Evolutionary conservation across 2,888 invertebrate genomes (phyloP).

Genomic region (Plebejus anna): DNA sequence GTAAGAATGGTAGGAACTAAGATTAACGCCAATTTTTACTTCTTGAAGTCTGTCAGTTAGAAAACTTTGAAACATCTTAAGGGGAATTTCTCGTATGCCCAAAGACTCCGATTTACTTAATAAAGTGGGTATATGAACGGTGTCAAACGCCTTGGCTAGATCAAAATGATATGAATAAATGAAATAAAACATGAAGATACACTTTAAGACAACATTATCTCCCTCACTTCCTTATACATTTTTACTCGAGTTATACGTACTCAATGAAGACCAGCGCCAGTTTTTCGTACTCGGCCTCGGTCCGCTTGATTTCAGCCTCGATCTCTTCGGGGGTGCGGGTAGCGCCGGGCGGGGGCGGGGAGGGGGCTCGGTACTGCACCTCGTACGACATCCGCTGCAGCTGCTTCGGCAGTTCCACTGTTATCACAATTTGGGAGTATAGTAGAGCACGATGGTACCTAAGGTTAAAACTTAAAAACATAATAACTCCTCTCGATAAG

Average conservation of each 20-base stretch:
- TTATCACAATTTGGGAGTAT: too few species aligned
- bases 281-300: slow-evolving; percentile 87
- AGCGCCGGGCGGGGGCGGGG: slow-evolving; percentile 82
- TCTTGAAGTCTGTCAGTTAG: not conserved
- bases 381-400: slow-evolving; percentile 83
- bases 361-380: slow-evolving; percentile 84
- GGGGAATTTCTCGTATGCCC: not conserved
- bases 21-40: not conserved
- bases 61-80: not conserved
- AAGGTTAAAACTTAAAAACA: too few species aligned
- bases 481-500: too few species aligned
- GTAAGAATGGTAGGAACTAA: not conserved
- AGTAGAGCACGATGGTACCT: too few species aligned
- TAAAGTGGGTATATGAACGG: not conserved
- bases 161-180: not conserved
- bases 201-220: too few species aligned
- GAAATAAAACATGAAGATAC: too few species aligned
- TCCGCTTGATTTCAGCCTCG: slow-evolving; percentile 86
- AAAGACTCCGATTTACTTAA: not conserved
- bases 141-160: slow-evolving; percentile 3
- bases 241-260: slow-evolving; percentile 61
- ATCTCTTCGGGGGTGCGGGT: slow-evolving; percentile 88
- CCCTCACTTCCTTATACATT: too few species aligned
- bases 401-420: slow-evolving; percentile 75
- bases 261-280: slow-evolving; percentile 85